phyloP scores from a whole-genome alignment of 2,113 vertebrate species.

The Ranitomeya imitator region DNA sequence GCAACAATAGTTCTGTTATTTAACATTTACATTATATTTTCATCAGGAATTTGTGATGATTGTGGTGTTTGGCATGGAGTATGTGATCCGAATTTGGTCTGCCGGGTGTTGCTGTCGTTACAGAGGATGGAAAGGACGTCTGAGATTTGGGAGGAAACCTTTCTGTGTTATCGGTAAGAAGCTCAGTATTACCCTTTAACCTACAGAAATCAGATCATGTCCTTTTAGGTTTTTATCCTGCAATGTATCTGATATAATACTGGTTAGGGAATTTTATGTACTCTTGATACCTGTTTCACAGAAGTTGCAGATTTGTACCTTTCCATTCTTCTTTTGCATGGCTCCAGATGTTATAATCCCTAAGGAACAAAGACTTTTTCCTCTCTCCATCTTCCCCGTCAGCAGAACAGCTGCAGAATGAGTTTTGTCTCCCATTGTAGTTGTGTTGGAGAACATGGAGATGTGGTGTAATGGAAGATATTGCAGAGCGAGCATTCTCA shows the following conservation, averaged over 20 bases:
- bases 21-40: not conserved
- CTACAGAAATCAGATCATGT: not conserved
- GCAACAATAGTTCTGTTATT: not conserved
- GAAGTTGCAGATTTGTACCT: not conserved
- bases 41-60: conserved; percentile 96
- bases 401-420: conserved; percentile 55
- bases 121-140: conserved; percentile 91
- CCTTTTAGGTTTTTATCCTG: not conserved
- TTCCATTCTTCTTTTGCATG: not conserved
- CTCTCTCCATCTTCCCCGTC: conserved; percentile 26
- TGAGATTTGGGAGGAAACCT: conserved; percentile 96
- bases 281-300: not conserved
- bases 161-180: conserved; percentile 93
- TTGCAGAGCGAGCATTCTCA: conserved; percentile 53
- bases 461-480: conserved; percentile 37
- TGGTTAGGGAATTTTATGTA: not conserved
- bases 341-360: conserved; percentile 52
- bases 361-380: conserved; percentile 39
- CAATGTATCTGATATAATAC: not conserved
- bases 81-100: conserved; percentile 90
- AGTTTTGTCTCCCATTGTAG: conserved; percentile 50
- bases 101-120: conserved; percentile 97
- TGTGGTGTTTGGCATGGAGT: conserved; percentile 95
- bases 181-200: not conserved
- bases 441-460: conserved; percentile 21